Conservation (phyloP, 1,140 invertebrate genomes). For the Myzus persicae region DNA sequence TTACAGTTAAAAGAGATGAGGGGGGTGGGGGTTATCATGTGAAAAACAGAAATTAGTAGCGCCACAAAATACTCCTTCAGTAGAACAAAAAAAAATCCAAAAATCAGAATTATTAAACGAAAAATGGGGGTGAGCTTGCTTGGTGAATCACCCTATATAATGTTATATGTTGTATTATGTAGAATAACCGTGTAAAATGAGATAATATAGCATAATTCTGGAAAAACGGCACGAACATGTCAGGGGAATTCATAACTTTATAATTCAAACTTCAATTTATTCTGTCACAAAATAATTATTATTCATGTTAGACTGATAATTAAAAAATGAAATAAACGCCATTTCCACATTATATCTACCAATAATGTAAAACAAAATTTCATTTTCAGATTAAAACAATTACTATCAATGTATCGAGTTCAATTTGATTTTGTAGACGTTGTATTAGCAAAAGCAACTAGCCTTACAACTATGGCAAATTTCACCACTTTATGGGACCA, state of each 20-base stretch:
- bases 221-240: neutral
- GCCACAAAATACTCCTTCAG: too few relatives aligned
- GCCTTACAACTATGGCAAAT: neutral
- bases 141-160: neutral
- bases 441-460: neutral
- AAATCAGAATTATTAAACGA: too few relatives aligned
- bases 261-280: neutral
- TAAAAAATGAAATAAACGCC: neutral
- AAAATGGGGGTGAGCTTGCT: neutral
- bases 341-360: neutral
- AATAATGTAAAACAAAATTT: slow-evolving; percentile 1
- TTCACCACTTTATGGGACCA: neutral
- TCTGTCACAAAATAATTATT: neutral
- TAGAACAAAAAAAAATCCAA: too few relatives aligned
- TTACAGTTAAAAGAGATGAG: too few relatives aligned
- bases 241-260: neutral
- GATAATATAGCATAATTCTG: neutral
- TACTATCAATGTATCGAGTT: slow-evolving; percentile 36
- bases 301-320: neutral
- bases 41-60: too few relatives aligned
- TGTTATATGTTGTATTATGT: neutral
- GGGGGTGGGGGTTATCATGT: too few relatives aligned
- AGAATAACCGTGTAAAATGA: neutral
- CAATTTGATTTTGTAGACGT: slow-evolving; percentile 40
- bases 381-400: slow-evolving; percentile 34